Evolutionary conservation across 2,113 vertebrate species (phyloP).

Genomic region (Mus spicilegus): DNA sequence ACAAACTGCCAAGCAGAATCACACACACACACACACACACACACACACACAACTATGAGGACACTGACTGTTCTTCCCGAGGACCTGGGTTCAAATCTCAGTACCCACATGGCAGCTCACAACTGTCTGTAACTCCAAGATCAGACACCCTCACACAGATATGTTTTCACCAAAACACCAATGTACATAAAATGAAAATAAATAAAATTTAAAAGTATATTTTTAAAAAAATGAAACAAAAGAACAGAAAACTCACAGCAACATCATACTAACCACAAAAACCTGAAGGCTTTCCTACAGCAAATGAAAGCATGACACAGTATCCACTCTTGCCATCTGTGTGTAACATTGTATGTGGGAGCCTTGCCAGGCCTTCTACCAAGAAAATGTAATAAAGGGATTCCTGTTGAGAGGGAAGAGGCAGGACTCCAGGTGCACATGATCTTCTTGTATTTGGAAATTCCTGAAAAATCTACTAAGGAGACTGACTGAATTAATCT

Average conservation of each 20-base stretch:
- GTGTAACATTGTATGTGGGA: background rate
- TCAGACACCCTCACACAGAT: no score
- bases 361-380: background rate
- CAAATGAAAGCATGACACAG: background rate
- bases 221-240: background rate
- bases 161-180: no score
- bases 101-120: no score
- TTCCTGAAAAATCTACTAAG: background rate
- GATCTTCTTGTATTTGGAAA: background rate
- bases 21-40: background rate
- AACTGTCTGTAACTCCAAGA: no score
- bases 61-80: no score
- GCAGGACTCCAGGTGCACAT: background rate
- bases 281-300: background rate
- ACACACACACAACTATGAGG: no score
- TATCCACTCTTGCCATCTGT: background rate
- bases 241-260: background rate
- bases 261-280: background rate
- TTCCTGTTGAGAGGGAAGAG: background rate
- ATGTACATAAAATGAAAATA: no score
- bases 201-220: no score
- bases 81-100: no score
- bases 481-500: background rate
- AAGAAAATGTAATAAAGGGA: background rate
- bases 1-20: background rate